These are phyloP conservation scores for Alentia gelatinosa DNA, from an alignment of 2,888 invertebrate genomes.

Conservation along the genomic window DNA sequence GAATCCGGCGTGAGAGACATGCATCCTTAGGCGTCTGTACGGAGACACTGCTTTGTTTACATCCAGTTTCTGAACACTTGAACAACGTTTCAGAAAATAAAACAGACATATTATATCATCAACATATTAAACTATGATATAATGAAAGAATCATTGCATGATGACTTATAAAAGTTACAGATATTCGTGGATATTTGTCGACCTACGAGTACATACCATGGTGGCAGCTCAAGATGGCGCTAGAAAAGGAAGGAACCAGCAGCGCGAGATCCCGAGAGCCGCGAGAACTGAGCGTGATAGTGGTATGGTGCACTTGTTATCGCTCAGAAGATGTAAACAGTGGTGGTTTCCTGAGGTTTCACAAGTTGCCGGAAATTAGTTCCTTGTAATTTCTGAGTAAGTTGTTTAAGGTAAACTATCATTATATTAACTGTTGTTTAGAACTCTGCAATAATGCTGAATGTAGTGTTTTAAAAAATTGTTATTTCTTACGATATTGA, in stretches of 20 bases:
- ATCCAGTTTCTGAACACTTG: not conserved
- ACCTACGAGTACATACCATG: slow-evolving; percentile 39
- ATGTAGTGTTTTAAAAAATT: too few species aligned
- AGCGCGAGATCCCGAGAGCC: not conserved
- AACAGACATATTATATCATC: not conserved
- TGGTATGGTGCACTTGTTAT: not conserved
- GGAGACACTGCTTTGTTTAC: slow-evolving; percentile 5
- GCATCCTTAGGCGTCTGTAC: not conserved
- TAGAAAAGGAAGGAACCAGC: slow-evolving; percentile 20
- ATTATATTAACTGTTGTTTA: too few species aligned
- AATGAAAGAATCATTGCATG: not conserved
- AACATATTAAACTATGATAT: not conserved
- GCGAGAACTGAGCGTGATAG: not conserved
- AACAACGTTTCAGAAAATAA: not conserved
- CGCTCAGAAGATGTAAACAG: slow-evolving; percentile 42
- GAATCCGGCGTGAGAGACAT: not conserved
- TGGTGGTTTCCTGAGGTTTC: not conserved
- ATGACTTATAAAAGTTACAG: not conserved
- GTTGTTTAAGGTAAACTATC: too few species aligned
- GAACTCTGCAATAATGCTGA: too few species aligned
- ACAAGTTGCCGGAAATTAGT: too few species aligned
- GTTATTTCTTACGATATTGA: too few species aligned
- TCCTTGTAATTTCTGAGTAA: too few species aligned
- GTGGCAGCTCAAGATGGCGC: slow-evolving; percentile 54
- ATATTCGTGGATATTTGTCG: not conserved